Evolutionary conservation across 2,888 invertebrate genomes (phyloP), one percentile per base, ranked within the genome.

Genomic region (Serripes groenlandicus): DNA sequence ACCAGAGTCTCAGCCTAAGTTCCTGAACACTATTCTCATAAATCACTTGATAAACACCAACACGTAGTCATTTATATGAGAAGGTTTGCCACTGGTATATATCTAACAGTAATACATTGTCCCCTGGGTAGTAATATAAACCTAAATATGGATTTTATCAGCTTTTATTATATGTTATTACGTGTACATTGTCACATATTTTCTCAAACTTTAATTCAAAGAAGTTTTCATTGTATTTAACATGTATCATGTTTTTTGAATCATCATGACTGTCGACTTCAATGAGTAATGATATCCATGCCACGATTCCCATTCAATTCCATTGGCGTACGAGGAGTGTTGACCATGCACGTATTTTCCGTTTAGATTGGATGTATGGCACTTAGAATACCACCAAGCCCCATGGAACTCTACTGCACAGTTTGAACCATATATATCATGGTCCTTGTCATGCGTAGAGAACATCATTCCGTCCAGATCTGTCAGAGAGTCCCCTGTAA

Each of bases 321-420:
- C 70, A 21, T 70, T 54, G 0, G 54, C 70, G 30, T 32, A 30
- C 5, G 70, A 32, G 5, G n/a, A 15, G n/a, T 70, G 70, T 5
- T 26, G 32, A 32, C 70, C 70, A 70, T 52, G 32, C 0, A 70
- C 32, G n/a, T 70, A 70, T 21, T 70, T 54, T 54, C 70, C 70
- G 26, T 70, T 70, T 7, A 70, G 54, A 26, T 70, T 70, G 18
- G 70, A 70, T 18, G 9, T 9, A 34, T 70, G 70, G 37, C 70
- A 70, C 3, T 18, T 23, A 3, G 2, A 3, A 30, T 70, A 70
- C 70, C 70, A 70, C 70, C 70, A 70, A n/a, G 70, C 70, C n/a
- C 70, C 70, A 15, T 70, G 52, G 32, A n/a, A 70, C 32, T 0
- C 1, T 7, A 54, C 52, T 18, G 70, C 70, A 52, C 70, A 70